These are phyloP conservation scores for Temnothorax unifasciatus DNA, from an alignment of 2,888 invertebrate species.

Conservation along the genomic window DNA sequence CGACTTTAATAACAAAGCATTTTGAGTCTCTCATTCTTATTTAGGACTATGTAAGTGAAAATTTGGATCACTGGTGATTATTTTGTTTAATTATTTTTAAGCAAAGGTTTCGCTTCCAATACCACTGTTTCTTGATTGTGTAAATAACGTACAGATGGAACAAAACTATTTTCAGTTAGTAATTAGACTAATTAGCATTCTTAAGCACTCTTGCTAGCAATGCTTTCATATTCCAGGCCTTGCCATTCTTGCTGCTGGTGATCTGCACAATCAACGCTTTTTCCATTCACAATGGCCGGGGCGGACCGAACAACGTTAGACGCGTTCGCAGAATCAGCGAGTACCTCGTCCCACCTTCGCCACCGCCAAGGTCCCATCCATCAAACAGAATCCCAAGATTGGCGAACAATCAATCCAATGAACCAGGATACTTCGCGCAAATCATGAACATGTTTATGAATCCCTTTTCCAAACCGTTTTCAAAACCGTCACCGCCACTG, in stretches of 20 bases:
- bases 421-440: slow-evolving; percentile 88
- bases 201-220: background rate
- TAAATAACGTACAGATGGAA: background rate
- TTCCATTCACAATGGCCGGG: slow-evolving; percentile 57
- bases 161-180: background rate
- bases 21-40: background rate
- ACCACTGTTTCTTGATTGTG: background rate
- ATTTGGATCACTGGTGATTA: background rate
- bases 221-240: slow-evolving; percentile 70
- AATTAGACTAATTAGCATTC: background rate
- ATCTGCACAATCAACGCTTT: slow-evolving; percentile 63
- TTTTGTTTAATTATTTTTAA: background rate
- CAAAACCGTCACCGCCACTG: slow-evolving; percentile 19
- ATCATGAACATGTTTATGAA: slow-evolving; percentile 89
- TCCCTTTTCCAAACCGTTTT: slow-evolving; percentile 84
- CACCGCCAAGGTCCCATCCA: slow-evolving; percentile 62
- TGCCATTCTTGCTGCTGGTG: slow-evolving; percentile 75
- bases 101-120: background rate
- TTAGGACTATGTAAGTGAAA: background rate
- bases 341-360: slow-evolving; percentile 80
- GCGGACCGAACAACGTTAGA: slow-evolving; percentile 33
- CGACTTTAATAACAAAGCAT: background rate
- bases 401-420: slow-evolving; percentile 83
- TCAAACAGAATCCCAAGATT: slow-evolving; percentile 76
- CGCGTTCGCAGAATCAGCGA: slow-evolving; percentile 71